phyloP scores from a whole-genome alignment of 2,797 vertebrate species.

The Oceanodroma leucorhoa region DNA sequence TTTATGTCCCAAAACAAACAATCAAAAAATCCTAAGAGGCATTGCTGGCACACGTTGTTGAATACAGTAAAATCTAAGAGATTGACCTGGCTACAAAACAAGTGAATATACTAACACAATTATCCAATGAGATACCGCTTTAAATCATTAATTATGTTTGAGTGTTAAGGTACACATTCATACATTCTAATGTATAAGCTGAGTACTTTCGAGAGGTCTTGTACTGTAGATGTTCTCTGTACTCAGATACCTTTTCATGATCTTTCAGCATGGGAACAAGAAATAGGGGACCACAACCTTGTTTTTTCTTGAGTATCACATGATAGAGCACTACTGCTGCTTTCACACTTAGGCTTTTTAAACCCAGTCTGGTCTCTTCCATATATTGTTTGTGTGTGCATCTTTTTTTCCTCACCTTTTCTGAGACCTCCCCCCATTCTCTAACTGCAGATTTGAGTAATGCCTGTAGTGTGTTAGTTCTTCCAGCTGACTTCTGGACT shows the following conservation, averaged over 20 bases:
- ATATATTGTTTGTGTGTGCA: background rate
- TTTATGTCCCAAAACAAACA: background rate
- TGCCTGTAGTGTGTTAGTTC: background rate
- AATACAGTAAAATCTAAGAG: background rate
- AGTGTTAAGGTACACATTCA: background rate
- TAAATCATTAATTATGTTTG: background rate
- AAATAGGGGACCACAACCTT: background rate
- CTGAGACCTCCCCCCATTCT: background rate
- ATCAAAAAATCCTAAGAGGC: background rate
- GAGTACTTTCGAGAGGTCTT: background rate
- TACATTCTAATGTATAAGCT: background rate
- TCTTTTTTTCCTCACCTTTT: background rate
- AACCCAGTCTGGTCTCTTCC: fast-evolving
- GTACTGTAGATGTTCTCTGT: background rate
- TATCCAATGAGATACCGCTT: background rate
- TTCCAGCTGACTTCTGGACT: background rate
- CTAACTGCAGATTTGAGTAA: background rate
- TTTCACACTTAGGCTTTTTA: background rate
- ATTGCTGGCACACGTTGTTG: background rate
- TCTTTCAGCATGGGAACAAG: background rate
- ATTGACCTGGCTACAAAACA: background rate
- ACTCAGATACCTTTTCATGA: background rate
- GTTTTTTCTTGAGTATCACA: background rate
- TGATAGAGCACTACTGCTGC: background rate
- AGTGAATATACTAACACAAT: background rate